Percentiles rank a stretch among this genome's conserved stretches.
Conservation (phyloP, 2,888 invertebrate genomes). For the Macrosoma leucophasiata region DNA sequence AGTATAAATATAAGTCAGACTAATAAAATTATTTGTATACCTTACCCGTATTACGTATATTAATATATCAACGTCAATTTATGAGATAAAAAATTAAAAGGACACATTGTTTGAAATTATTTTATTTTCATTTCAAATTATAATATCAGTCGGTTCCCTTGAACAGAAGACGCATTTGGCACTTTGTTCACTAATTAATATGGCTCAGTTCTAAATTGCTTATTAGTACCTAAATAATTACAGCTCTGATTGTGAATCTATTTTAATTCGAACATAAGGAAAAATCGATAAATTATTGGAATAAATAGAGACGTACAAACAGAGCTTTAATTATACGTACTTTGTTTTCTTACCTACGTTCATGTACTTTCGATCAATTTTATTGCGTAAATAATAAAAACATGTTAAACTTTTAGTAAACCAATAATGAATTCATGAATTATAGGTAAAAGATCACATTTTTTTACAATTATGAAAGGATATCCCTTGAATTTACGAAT, state of each 20-base stretch:
- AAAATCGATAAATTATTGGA: constrained; percentile 1
- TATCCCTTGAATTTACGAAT: constrained; percentile 13
- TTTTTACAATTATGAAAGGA: no score
- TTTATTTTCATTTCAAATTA: constrained; percentile 39
- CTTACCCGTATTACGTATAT: no score
- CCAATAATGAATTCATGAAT: no score
- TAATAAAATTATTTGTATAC: no score
- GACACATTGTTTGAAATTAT: constrained; percentile 32
- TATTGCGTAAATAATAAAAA: no score
- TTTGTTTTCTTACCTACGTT: constrained; percentile 1
- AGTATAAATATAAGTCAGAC: no score
- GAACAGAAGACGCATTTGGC: constrained; percentile 71
- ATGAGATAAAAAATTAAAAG: constrained; percentile 12
- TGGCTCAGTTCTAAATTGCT: constrained; percentile 44
- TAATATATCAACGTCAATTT: neutral
- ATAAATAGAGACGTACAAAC: constrained; percentile 10
- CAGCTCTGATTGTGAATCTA: constrained; percentile 31
- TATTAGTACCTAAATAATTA: constrained; percentile 27
- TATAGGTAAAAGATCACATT: no score
- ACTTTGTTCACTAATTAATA: constrained; percentile 69
- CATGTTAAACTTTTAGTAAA: no score
- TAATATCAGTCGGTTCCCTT: constrained; percentile 68
- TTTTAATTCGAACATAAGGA: constrained; percentile 4
- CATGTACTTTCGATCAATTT: no score
- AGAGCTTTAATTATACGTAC: constrained; percentile 9